Evolutionary conservation across 2,113 vertebrate species (phyloP), one percentile per base, ranked within the genome.

Genomic region (Ellobius talpinus): DNA sequence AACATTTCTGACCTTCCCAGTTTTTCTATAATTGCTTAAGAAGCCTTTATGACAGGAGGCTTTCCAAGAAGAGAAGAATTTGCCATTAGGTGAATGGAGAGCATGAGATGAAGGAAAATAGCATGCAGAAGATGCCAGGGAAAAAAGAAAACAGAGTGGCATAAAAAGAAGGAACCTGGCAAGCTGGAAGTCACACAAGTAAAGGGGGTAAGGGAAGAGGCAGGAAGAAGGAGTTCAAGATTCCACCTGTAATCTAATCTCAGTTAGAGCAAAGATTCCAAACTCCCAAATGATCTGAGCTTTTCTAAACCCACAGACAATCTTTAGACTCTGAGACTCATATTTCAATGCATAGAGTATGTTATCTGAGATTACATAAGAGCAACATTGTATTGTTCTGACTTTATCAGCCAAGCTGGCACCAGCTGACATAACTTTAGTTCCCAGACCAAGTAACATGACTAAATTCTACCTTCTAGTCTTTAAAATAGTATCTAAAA

Each of bases 1-100:
- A 42, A 47, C 87, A 91, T 36, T 96, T 24, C 19, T n/a, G 42
- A 12, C 29, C 26, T 90, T 63, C 26, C 77, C 61, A 82, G 31
- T 50, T 93, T 45, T 90, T 78, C 36, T n/a, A 7, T 50, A 58
- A 91, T 72, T 89, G 74, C 76, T 74, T 90, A 90, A 39, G n/a
- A 24, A 78, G 29, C 0, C 47, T 87, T 94, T 88, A 85, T 39
- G n/a, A 19, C 36, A 95, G 26, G 26, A 7, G 1, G 0, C 73
- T 29, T 68, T 91, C 77, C 68, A 81, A 66, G 70, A 94, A 93
- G 70, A 95, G 90, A 88, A 90, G 6, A 26, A 79, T 33, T 65
- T 45, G 42, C 33, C 7, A 0, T 19, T 65, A 93, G 13, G 14
- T 74, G 33, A 26, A 7, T 39, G 5, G 24, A 50, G 8, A 63